Base-by-base conservation (phyloP, 2,888 invertebrate genomes). In the Amphipoea oculea region DNA sequence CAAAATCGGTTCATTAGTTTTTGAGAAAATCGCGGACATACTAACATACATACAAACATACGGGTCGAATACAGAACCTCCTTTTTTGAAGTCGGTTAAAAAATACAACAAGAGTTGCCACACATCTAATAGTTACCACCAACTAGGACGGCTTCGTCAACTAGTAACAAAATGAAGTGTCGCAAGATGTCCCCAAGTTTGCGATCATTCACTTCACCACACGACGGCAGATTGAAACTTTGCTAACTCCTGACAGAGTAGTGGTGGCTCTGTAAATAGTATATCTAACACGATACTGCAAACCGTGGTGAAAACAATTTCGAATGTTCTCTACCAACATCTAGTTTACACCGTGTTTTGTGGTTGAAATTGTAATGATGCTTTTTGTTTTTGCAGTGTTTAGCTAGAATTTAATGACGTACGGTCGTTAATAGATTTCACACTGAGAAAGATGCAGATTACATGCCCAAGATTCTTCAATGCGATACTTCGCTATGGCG, bases 81-180 rank as follows among this genome's bases (percentile, higher is more conserved):
- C 29, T 29, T 29, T 29, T 29, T 29, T 29, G 29, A 29, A 29
- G 29, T 29, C 29, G 29, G 29, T 29, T 29, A 29, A 29, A 29
- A 14, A 6, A 2, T 1, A 42, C 29, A 14, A 2, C 6, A 29
- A 62, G 62, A 29, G 3, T 62, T 17, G 17, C 62, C 7, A 63
- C 4, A 9, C 9, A 20, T 36, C 63, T 9, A 2, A 29, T 14
- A 71, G 2, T n/a, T 60, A 72, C 20, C 1, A 73, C 6, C 6
- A 63, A 51, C 42, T 29, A 51, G 4, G 14, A n/a, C 29, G 57
- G 5, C 9, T 12, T 14, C 23, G 4, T 40, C 11, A 79, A 70
- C 12, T 36, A 23, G 20, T 70, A 66, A 80, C n/a, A 67, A 74
- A 84, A 85, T 67, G n/a, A 70, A 79, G 65, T 85, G 85, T 81